Evolutionary conservation across 2,888 invertebrate species (phyloP).

Genomic region (Aspidapion aeneum): DNA sequence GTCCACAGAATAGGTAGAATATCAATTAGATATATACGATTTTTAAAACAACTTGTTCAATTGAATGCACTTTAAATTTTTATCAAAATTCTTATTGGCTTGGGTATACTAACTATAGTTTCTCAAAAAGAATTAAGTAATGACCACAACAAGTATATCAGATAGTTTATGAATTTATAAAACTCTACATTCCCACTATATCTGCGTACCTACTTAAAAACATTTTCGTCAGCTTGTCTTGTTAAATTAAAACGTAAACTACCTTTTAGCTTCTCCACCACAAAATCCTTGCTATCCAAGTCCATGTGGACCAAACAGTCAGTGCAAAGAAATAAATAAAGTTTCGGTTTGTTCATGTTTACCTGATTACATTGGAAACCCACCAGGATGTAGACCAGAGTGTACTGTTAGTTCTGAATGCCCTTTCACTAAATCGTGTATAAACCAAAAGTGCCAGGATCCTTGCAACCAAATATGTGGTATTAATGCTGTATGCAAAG

Average conservation of each 20-base stretch:
- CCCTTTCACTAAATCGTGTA: constrained; percentile 65
- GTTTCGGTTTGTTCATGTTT: constrained; percentile 75
- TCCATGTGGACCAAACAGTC: constrained; percentile 76
- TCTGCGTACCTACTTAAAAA: too few species aligned
- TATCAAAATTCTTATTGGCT: too few species aligned
- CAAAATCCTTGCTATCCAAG: constrained; percentile 47
- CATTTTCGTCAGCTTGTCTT: neutral
- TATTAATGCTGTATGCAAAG: constrained; percentile 64
- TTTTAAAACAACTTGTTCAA: too few species aligned
- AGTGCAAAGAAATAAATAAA: constrained; percentile 66
- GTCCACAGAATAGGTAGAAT: too few species aligned
- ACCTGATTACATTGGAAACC: constrained; percentile 67
- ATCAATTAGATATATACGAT: too few species aligned
- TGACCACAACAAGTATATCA: too few species aligned
- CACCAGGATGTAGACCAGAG: constrained; percentile 75
- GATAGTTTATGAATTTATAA: too few species aligned
- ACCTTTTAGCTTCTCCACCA: constrained; percentile 34
- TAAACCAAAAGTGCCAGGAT: constrained; percentile 71
- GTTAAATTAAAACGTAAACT: neutral
- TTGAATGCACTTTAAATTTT: too few species aligned
- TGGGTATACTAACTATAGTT: too few species aligned
- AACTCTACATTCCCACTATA: too few species aligned
- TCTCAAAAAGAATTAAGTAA: too few species aligned
- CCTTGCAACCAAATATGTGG: constrained; percentile 75
- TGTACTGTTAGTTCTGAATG: constrained; percentile 78